Conservation (phyloP, 2,113 vertebrate species). For the Callorhinus ursinus region DNA sequence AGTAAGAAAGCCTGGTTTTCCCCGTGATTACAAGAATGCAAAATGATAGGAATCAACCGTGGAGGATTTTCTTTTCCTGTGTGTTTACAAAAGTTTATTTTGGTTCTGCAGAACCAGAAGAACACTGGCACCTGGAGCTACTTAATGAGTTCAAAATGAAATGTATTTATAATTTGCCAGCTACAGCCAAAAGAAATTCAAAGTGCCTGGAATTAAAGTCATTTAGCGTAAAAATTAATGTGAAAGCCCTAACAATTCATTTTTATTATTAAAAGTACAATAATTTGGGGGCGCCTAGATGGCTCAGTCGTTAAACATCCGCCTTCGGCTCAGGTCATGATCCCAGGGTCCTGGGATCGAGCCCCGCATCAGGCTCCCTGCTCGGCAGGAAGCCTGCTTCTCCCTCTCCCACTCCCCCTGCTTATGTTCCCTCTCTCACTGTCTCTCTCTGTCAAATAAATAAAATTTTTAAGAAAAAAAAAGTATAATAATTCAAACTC, state of each 20-base stretch:
- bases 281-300: neutral
- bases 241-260: slow-evolving; percentile 1
- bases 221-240: slow-evolving; percentile 9
- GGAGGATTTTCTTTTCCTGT: neutral
- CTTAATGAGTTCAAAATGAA: neutral
- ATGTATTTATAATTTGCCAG: neutral
- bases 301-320: no score
- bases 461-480: neutral
- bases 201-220: neutral
- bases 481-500: neutral
- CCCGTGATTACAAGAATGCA: neutral
- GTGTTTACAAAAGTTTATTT: neutral
- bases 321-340: no score
- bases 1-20: neutral
- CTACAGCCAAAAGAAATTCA: neutral
- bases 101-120: neutral
- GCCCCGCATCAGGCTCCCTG: no score
- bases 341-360: no score
- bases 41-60: neutral
- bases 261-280: neutral
- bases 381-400: no score
- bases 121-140: neutral
- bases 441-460: no score
- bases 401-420: no score
- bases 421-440: no score